These are phyloP conservation scores for Salarias fasciatus DNA, from an alignment of 2,797 vertebrate genomes.

Conservation along the genomic window DNA sequence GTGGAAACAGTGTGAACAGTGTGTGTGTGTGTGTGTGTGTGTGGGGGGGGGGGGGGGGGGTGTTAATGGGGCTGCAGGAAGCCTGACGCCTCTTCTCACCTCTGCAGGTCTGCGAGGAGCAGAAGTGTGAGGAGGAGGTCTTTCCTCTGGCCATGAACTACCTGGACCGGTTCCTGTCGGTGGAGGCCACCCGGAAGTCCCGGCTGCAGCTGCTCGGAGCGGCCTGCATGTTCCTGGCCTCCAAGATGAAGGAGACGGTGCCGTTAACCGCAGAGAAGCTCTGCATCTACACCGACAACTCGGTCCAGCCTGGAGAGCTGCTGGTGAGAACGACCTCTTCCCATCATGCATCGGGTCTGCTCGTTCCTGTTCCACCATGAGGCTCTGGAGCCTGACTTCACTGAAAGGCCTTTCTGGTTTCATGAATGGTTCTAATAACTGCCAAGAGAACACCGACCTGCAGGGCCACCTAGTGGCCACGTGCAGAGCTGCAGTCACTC, in stretches of 20 bases:
- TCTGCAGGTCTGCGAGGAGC: slow-evolving; percentile 95
- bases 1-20: slow-evolving; percentile 35
- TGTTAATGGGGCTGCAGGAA: slow-evolving; percentile 19
- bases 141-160: slow-evolving; percentile 99
- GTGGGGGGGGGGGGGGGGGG: neutral
- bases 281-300: slow-evolving; percentile 98
- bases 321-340: slow-evolving; percentile 87
- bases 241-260: slow-evolving; percentile 99
- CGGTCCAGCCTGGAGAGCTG: slow-evolving; percentile 91
- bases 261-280: slow-evolving; percentile 96
- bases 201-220: slow-evolving; percentile 95
- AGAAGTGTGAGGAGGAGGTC: slow-evolving; percentile 98
- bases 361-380: too few relatives aligned
- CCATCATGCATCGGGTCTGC: slow-evolving; percentile 50
- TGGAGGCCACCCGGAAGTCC: slow-evolving; percentile 92
- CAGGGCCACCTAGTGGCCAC: slow-evolving; percentile 50
- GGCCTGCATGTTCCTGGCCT: slow-evolving; percentile 97
- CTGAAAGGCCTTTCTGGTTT: slow-evolving; percentile 70
- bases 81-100: slow-evolving; percentile 34
- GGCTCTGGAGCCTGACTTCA: slow-evolving; percentile 63
- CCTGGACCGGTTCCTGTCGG: slow-evolving; percentile 97
- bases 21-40: slow-evolving; percentile 2
- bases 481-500: slow-evolving; percentile 11
- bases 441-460: slow-evolving; percentile 22
- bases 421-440: slow-evolving; percentile 62